Conservation (phyloP, 1,140 invertebrate species). For the Phortica variegata region DNA sequence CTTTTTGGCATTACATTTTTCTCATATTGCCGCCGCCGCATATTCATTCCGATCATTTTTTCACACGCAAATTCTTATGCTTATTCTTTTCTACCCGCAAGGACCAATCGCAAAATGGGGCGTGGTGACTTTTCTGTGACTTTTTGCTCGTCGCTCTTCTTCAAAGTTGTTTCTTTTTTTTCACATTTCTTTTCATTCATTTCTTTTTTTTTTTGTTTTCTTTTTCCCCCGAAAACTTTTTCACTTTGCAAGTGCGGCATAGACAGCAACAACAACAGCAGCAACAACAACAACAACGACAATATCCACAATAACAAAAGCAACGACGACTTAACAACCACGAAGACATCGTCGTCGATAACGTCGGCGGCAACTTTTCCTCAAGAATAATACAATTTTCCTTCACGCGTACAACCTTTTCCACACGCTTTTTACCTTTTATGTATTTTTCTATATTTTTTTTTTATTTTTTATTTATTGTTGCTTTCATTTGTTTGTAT, state of each 20-base stretch:
- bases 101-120: slow-evolving; percentile 55
- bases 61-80: slow-evolving; percentile 56
- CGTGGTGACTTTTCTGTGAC: slow-evolving; percentile 34
- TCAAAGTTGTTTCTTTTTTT: slow-evolving; percentile 48
- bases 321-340: neutral
- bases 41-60: slow-evolving; percentile 50
- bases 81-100: slow-evolving; percentile 54
- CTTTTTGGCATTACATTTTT: slow-evolving; percentile 1
- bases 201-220: too few relatives aligned
- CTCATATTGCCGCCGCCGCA: slow-evolving; percentile 18
- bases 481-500: slow-evolving; percentile 17
- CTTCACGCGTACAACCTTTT: slow-evolving; percentile 14
- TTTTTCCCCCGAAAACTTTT: too few relatives aligned
- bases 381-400: slow-evolving; percentile 36
- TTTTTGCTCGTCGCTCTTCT: slow-evolving; percentile 28
- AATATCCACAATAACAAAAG: slow-evolving; percentile 2
- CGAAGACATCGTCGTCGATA: too few relatives aligned
- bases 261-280: slow-evolving; percentile 20
- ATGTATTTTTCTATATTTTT: neutral
- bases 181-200: slow-evolving; percentile 24
- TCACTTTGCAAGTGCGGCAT: slow-evolving; percentile 19
- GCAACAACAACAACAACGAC: slow-evolving; percentile 4
- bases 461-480: neutral
- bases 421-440: neutral
- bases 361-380: slow-evolving; percentile 32